Base-by-base conservation (phyloP, 2,797 vertebrate genomes). In the Orestias chungarensis region DNA sequence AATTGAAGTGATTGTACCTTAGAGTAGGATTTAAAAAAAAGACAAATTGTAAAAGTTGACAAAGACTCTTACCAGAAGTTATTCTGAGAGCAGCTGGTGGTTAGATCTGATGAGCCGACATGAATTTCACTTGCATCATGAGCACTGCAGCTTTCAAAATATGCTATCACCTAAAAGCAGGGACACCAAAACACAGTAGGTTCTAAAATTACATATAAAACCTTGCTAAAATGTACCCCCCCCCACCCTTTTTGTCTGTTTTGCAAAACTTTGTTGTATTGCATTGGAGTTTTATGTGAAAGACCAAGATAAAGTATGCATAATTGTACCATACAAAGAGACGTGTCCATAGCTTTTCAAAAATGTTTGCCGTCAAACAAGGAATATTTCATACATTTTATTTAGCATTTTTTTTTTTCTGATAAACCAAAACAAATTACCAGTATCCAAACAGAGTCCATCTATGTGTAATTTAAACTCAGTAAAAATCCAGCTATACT, bases 11-110 rank as follows among this genome's bases (percentile, higher is more conserved):
- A 29, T 62, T 62, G 25, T 7, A 25, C 15, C n/a, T 40, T 6
- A 11, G 57, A 40, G 10, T n/a, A 64, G 23, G 23, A 68, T 47
- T 40, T n/a, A 61, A 33, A 33, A 11, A 61, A 23, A 61, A 3
- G 14, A 31, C 2, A 35, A 15, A 55, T 29, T 29, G 25, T 68
- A 71, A 43, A 72, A 66, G 57, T 57, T 70, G 73, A 27, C 64
- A 61, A 27, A 3, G 57, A 25, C 44, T 79, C 84, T 71, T 80
- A 94, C 93, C 88, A 87, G 64, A 91, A 86, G 78, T 77, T 92
- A 79, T 86, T 92, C 70, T 89, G 87, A 59, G 65, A 82, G 46
- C 80, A 74, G 69, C 74, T 81, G 86, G 79, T 72, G 23, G 79
- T 64, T 33, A 82, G 85, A 64, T 71, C 81, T 64, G 80, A 70